These are phyloP conservation scores for Oenanthe melanoleuca DNA, from an alignment of 2,113 vertebrate species.

Conservation along the genomic window DNA sequence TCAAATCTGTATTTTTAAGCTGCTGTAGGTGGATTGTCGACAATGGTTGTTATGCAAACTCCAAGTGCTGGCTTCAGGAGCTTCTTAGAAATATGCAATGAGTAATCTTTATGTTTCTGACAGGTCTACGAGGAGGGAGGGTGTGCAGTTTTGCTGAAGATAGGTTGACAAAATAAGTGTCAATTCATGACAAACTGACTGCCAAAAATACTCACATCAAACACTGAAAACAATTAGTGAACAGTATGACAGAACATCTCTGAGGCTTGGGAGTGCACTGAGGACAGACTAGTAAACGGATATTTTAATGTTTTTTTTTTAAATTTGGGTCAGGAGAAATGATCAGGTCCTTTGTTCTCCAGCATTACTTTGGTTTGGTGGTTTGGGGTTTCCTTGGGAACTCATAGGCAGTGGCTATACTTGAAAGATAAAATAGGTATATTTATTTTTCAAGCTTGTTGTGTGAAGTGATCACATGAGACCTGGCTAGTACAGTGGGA, in stretches of 20 bases:
- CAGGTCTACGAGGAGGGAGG: slow-evolving; percentile 53
- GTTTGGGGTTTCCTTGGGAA: neutral
- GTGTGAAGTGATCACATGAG: neutral
- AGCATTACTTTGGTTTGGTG: neutral
- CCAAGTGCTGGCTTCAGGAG: neutral
- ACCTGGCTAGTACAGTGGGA: neutral
- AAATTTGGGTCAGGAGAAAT: neutral
- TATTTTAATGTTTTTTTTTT: neutral
- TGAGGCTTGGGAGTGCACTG: neutral
- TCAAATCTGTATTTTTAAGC: slow-evolving; percentile 69
- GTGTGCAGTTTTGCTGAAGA: slow-evolving; percentile 59
- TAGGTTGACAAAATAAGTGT: slow-evolving; percentile 67
- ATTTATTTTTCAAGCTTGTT: neutral
- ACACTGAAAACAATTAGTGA: slow-evolving; percentile 31
- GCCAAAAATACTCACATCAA: slow-evolving; percentile 42
- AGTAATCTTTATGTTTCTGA: slow-evolving; percentile 59
- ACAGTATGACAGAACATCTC: neutral
- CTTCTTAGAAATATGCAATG: slow-evolving; percentile 63
- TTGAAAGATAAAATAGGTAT: neutral
- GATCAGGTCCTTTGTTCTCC: neutral
- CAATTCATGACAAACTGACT: slow-evolving; percentile 58
- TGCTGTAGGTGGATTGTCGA: slow-evolving; percentile 62
- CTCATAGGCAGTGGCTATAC: neutral
- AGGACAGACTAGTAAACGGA: neutral
- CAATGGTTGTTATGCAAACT: slow-evolving; percentile 54